Conservation (phyloP, 92 coral and sea anemone species). For the Umimayanthus kanabou region DNA sequence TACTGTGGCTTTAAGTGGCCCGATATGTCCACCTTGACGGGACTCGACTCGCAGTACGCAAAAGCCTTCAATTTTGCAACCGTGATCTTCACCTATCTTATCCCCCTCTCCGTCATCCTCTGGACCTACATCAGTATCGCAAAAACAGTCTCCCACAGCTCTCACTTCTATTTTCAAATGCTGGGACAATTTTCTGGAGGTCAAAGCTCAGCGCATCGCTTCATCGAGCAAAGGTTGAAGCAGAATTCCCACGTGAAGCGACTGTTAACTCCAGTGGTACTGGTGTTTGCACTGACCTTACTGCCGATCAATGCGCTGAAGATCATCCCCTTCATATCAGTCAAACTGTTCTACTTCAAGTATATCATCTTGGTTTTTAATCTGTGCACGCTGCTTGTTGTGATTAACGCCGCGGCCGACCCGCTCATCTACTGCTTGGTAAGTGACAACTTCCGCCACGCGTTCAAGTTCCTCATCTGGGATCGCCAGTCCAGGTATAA, state of each 20-base stretch:
- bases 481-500: conserved; percentile 13
- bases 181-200: conserved; percentile 15
- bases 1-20: conserved; percentile 9
- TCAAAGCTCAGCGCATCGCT: conserved; percentile 16
- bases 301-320: conserved; percentile 53
- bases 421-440: conserved; percentile 56
- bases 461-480: conserved; percentile 47
- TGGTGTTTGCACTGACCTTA: conserved; percentile 56
- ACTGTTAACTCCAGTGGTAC: conserved; percentile 68
- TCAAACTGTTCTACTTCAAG: conserved; percentile 3
- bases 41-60: neutral
- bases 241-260: conserved; percentile 61
- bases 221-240: conserved; percentile 44
- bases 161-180: conserved; percentile 20
- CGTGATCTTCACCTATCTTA: neutral
- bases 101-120: conserved; percentile 21
- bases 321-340: conserved; percentile 12
- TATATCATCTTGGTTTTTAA: conserved; percentile 46
- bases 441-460: conserved; percentile 51
- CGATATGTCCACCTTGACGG: neutral
- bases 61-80: neutral
- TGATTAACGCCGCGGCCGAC: conserved; percentile 49
- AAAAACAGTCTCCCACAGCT: conserved; percentile 27
- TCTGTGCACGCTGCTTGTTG: conserved; percentile 37
- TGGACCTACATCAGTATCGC: conserved; percentile 33